phyloP scores from a whole-genome alignment of 2,888 invertebrate species.

The Drosophila robusta region DNA sequence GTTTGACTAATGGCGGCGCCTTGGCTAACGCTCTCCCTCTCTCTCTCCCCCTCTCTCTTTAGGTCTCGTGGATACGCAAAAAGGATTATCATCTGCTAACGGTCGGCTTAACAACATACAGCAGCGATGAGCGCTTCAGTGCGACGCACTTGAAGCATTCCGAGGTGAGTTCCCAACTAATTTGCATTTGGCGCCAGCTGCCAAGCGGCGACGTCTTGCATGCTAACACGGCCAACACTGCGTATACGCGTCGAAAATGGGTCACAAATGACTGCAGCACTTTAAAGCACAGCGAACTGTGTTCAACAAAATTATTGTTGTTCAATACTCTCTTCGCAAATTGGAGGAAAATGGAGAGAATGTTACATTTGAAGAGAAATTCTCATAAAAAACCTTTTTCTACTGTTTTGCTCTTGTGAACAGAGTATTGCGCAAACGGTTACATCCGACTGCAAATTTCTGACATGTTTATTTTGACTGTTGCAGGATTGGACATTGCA shows the following conservation, averaged over 20 bases:
- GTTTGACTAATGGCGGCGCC: slow-evolving; percentile 65
- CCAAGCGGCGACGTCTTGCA: slow-evolving; percentile 10
- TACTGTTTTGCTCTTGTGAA: background rate
- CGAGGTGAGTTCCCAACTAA: slow-evolving; percentile 87
- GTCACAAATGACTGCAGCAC: slow-evolving; percentile 17
- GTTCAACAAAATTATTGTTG: slow-evolving; percentile 19
- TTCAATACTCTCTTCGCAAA: background rate
- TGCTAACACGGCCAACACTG: slow-evolving; percentile 18
- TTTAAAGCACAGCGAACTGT: slow-evolving; percentile 1
- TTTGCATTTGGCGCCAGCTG: slow-evolving; percentile 56
- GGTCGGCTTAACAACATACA: slow-evolving; percentile 94
- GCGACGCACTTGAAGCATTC: slow-evolving; percentile 94
- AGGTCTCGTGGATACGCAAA: slow-evolving; percentile 94
- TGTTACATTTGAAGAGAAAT: no score
- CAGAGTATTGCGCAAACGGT: background rate
- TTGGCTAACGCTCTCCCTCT: slow-evolving; percentile 17
- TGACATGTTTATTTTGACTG: background rate
- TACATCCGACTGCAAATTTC: background rate
- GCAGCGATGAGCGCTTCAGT: slow-evolving; percentile 94
- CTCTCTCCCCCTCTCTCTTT: slow-evolving; percentile 65
- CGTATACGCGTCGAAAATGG: slow-evolving; percentile 62
- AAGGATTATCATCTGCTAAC: slow-evolving; percentile 94
- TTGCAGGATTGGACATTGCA: slow-evolving; percentile 95
- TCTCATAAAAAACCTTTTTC: no score
- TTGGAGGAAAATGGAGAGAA: no score